A percentile compares a stretch with the other conserved stretches of the same genome.
These are phyloP conservation scores for Syngnathoides biaculeatus DNA, from an alignment of 2,113 vertebrate species.

Conservation along the genomic window DNA sequence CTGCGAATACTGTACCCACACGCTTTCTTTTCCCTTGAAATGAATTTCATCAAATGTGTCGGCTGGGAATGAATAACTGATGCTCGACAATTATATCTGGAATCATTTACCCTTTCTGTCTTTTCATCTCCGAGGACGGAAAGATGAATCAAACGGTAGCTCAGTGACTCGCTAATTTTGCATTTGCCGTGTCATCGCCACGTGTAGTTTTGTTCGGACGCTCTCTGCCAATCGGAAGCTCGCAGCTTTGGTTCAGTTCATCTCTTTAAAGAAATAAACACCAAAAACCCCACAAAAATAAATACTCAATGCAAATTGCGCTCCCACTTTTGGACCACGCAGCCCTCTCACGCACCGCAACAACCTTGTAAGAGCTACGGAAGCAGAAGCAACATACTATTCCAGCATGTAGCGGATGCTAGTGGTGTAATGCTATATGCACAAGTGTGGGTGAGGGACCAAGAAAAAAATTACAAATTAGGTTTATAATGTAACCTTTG, in stretches of 20 bases:
- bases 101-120: conserved; percentile 35
- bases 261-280: background rate
- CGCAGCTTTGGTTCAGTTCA: conserved; percentile 19
- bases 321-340: background rate
- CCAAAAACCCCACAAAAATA: background rate
- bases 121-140: conserved; percentile 10
- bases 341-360: background rate
- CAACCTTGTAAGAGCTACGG: no score
- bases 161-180: conserved; percentile 48
- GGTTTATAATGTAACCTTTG: no score
- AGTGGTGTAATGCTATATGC: no score
- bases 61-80: conserved; percentile 9
- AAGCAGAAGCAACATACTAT: background rate
- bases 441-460: no score
- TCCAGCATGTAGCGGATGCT: no score
- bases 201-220: conserved; percentile 43
- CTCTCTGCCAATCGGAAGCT: conserved; percentile 19
- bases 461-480: no score
- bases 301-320: background rate
- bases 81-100: conserved; percentile 26
- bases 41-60: conserved; percentile 30
- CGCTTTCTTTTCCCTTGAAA: conserved; percentile 23
- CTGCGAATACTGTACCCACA: conserved; percentile 22
- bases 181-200: conserved; percentile 38
- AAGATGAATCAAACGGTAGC: conserved; percentile 40